A percentile compares a stretch with the other conserved stretches of the same genome.
Evolutionary conservation across 2,888 invertebrate genomes (phyloP).

Genomic region (Drosophila falleni): DNA sequence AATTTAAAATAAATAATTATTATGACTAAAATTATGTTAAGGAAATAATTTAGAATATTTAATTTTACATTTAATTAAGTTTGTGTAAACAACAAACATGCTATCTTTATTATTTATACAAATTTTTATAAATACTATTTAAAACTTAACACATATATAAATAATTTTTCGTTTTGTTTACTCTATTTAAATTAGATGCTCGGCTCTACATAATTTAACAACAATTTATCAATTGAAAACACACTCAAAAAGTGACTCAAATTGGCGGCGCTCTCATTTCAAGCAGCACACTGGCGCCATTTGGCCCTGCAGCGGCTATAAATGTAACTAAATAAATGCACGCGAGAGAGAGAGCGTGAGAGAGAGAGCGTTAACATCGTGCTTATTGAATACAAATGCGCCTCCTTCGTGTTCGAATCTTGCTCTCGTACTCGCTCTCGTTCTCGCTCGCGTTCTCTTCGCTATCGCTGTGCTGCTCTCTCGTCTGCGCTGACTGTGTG

Average conservation of each 20-base stretch:
- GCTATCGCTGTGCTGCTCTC: slow-evolving; percentile 11
- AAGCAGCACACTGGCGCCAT: slow-evolving; percentile 60
- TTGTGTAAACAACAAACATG: no score
- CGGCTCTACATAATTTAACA: slow-evolving; percentile 11
- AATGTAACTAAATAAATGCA: slow-evolving; percentile 41
- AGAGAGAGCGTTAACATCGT: slow-evolving; percentile 11
- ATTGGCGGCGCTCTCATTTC: slow-evolving; percentile 16
- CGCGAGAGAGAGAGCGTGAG: slow-evolving; percentile 18
- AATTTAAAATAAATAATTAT: neutral
- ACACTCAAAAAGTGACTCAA: slow-evolving; percentile 49
- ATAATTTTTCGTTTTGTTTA: neutral
- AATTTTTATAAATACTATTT: no score
- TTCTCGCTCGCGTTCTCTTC: slow-evolving; percentile 12
- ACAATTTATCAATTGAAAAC: slow-evolving; percentile 31
- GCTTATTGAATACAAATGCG: slow-evolving; percentile 38
- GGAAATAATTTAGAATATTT: neutral
- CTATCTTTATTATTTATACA: no score
- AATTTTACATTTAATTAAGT: neutral
- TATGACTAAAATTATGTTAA: neutral
- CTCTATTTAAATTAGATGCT: slow-evolving; percentile 2
- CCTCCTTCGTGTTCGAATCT: slow-evolving; percentile 49
- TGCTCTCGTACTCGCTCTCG: slow-evolving; percentile 11
- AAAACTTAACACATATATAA: neutral
- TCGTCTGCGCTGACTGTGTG: slow-evolving; percentile 3
- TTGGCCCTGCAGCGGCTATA: slow-evolving; percentile 42